phyloP scores from a whole-genome alignment of 2,888 invertebrate species.

The Patella ulyssiponensis region DNA sequence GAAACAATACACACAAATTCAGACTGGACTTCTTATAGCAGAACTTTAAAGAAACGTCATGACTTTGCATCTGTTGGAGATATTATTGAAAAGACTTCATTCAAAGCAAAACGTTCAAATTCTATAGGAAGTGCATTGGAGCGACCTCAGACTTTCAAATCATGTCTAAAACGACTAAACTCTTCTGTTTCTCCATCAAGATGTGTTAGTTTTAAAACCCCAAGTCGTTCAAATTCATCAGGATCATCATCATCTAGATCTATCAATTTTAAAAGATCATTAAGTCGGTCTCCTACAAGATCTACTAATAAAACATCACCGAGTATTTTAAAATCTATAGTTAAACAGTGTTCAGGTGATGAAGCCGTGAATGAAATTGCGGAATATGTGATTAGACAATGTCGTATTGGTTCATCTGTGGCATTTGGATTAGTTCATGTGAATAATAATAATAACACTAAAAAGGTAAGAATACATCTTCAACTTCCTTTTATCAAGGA shows the following conservation, averaged over 20 bases:
- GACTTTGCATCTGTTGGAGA: not conserved
- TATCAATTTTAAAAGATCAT: not conserved
- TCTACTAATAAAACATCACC: not conserved
- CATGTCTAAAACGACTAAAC: not conserved
- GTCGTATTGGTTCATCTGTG: slow-evolving; percentile 45
- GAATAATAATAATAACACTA: slow-evolving; percentile 28
- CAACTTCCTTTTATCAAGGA: not conserved
- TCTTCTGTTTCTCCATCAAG: not conserved
- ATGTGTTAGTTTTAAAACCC: not conserved
- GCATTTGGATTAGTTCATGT: slow-evolving; percentile 52
- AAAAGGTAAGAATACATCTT: not conserved
- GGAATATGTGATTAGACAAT: slow-evolving; percentile 41
- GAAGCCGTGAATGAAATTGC: slow-evolving; percentile 3
- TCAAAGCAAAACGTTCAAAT: not conserved
- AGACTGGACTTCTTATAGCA: not conserved
- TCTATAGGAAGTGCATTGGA: not conserved
- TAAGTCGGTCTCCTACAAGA: not conserved
- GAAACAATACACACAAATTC: not conserved
- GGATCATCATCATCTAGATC: not conserved
- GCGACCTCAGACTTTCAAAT: not conserved
- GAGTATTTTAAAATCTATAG: not conserved
- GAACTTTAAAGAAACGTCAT: not conserved
- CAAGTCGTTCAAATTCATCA: not conserved
- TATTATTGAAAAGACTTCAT: not conserved
- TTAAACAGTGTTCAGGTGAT: not conserved